These are phyloP conservation scores for Aleiodes leptofemur DNA, from an alignment of 2,888 invertebrate genomes.

Conservation along the genomic window DNA sequence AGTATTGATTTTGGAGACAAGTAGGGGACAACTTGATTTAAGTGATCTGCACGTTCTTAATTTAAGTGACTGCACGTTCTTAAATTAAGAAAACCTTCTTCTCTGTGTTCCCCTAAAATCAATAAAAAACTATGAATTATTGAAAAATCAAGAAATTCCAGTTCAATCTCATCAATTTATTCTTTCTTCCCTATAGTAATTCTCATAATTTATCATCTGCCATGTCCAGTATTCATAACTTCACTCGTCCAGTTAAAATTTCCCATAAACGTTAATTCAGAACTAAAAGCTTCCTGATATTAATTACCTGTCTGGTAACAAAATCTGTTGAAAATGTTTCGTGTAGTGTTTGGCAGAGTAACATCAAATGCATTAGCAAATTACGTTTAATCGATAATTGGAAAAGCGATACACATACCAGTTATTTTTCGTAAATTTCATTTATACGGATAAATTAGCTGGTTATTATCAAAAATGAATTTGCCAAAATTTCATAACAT, in stretches of 20 bases:
- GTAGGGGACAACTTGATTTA: too few species aligned
- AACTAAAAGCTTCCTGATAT: slow-evolving; percentile 1
- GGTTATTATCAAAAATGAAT: slow-evolving; percentile 14
- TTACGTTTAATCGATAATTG: slow-evolving; percentile 41
- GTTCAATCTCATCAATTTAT: background rate
- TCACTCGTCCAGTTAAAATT: background rate
- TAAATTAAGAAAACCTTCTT: too few species aligned
- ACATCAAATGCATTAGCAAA: slow-evolving; percentile 53
- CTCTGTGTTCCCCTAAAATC: too few species aligned
- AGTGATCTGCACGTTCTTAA: too few species aligned
- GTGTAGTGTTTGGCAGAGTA: slow-evolving; percentile 44
- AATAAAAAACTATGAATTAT: background rate
- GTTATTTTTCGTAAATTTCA: background rate
- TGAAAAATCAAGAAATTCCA: too few species aligned
- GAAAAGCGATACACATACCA: slow-evolving; percentile 12
- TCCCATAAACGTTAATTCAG: background rate
- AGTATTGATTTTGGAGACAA: too few species aligned
- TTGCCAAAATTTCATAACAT: background rate
- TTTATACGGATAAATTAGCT: background rate
- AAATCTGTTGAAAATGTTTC: slow-evolving; percentile 34
- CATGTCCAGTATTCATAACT: background rate
- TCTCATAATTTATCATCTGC: background rate
- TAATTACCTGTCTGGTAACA: background rate
- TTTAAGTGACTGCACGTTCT: too few species aligned
- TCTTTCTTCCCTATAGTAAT: background rate